Evolutionary conservation across 1,140 invertebrate genomes (phyloP).

Genomic region (Batillaria attramentaria): DNA sequence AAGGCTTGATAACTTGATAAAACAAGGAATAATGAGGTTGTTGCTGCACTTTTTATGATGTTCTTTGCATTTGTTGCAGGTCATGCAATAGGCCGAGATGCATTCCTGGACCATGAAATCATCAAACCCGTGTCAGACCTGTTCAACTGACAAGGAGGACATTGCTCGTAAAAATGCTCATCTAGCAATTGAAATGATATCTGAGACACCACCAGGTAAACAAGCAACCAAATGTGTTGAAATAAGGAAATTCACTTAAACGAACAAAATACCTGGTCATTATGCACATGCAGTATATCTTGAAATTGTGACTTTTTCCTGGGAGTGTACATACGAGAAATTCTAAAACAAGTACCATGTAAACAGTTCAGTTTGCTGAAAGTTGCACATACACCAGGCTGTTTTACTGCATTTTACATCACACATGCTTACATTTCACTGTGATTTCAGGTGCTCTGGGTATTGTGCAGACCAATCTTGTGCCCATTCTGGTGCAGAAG

Average conservation of each 20-base stretch:
- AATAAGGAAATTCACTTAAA: neutral
- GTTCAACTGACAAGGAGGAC: conserved; percentile 69
- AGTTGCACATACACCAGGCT: neutral
- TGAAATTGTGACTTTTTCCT: too few relatives aligned
- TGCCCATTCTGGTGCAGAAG: conserved; percentile 67
- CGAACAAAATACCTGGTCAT: too few relatives aligned
- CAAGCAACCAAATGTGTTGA: neutral
- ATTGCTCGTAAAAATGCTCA: conserved; percentile 70
- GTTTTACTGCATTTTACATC: neutral
- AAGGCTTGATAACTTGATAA: too few relatives aligned
- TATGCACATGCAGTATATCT: too few relatives aligned
- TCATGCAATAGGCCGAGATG: conserved; percentile 70
- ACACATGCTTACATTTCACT: neutral
- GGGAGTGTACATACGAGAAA: too few relatives aligned
- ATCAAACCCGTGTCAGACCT: conserved; percentile 67
- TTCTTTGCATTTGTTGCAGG: conserved; percentile 47
- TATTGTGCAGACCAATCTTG: conserved; percentile 66
- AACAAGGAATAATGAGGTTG: too few relatives aligned
- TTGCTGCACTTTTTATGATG: neutral
- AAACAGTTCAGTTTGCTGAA: too few relatives aligned
- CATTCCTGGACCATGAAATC: conserved; percentile 66
- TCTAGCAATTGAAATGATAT: conserved; percentile 69
- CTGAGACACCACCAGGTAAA: conserved; percentile 68
- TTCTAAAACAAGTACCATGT: too few relatives aligned
- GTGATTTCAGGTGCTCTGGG: conserved; percentile 63